Evolutionary conservation across 2,888 invertebrate species (phyloP), one percentile per base, ranked within the genome.

Genomic region (Isotomurus palustris): DNA sequence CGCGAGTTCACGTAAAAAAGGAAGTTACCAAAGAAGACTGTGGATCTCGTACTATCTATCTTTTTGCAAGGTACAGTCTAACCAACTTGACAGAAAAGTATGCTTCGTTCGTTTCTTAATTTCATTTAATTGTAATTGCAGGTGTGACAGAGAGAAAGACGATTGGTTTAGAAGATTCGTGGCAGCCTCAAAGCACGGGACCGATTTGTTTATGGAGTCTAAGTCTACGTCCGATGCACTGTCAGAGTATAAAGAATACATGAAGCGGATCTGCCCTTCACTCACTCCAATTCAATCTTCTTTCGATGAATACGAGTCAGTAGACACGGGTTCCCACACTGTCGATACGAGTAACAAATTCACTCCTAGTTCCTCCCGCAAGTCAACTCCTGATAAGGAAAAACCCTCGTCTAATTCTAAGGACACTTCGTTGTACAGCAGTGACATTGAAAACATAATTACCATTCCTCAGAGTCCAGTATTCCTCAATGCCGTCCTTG

Each of bases 131-230:
- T 92, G 14, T 14, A 10, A 17, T 40, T 40, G 40, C 35, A 49
- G 49, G 59, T 87, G 90, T n/a, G 87, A 88, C 68, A 79, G 91
- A 51, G 91, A 92, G 72, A 94, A 94, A 75, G 91, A 91, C 75
- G 87, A 91, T 72, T 93, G 93, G 93, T 60, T 35, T 52, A 36
- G 53, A 40, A 45, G 53, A 43, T 53, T 58, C 10, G 41, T 47
- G 41, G 41, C 29, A 2, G 40, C 21, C 14, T n/a, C 49, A 40
- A 36, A 35, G 19, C 5, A n/a, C 17, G 32, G 44, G 10, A n/a
- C 49, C 21, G 19, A 6, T 24, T 32, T n/a, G 4, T 3, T n/a
- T 24, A 8, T 6, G 14, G 5, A 45, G n/a, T 4, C 19, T 6
- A n/a, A 28, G 17, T 17, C 41, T 21, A 22, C 29, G 43, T 28